Evolutionary conservation across 2,888 invertebrate species (phyloP), one percentile per base, ranked within the genome.

Genomic region (Anorthoa munda): DNA sequence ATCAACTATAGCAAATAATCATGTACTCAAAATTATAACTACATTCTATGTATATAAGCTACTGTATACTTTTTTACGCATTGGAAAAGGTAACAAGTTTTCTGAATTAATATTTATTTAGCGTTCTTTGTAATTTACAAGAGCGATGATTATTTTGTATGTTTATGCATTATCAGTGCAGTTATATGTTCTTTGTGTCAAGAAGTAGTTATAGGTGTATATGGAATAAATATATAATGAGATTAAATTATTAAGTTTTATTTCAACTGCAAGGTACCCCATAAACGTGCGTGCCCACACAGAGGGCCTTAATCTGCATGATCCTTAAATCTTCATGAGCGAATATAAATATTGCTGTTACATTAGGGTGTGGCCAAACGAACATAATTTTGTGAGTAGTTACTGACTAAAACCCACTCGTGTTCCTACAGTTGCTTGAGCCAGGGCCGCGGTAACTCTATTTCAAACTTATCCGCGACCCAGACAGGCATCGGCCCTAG

Each of bases 121-220:
- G 66, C 70, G 79, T 77, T 77, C 77, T 80, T 78, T 72, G 72
- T 84, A 60, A 77, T 55, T 68, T 53, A 75, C 81, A 79, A 77
- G 83, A 75, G 67, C 85, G 69, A 77, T 69, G 64, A 79, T 87
- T 84, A 84, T 87, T 87, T 87, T 87, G 66, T 86, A 87, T 86
- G 84, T 82, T 83, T 87, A 83, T 83, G 81, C 79, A 86, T 76
- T 86, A 81, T 78, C 82, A 86, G 87, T 86, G 86, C 86, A 87
- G 86, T 87, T 86, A 83, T 86, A 90, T 92, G 85, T 93, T 90
- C 88, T 93, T 92, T 92, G 91, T 94, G 92, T 94, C 93, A 92
- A 91, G 93, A 94, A 93, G 92, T 95, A 95, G 94, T 88, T 91
- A 91, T 95, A 95, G 95, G 95, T 95, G 95, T 95, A 95, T 95